Percentiles rank a stretch among this genome's conserved stretches.
Conservation (phyloP, 2,888 invertebrate genomes). For the Biston stratarius region DNA sequence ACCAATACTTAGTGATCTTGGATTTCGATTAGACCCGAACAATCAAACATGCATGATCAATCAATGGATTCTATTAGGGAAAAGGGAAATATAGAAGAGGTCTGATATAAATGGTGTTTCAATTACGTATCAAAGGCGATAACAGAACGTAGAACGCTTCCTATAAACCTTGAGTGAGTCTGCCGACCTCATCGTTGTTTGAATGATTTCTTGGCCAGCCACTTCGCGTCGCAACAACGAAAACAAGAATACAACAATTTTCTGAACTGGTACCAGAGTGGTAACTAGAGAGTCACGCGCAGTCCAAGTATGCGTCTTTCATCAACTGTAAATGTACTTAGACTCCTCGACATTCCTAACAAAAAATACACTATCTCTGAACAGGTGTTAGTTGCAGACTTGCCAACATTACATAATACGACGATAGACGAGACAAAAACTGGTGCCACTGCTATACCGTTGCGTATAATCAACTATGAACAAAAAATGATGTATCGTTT, state of each 20-base stretch:
- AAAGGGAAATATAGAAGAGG: conserved; percentile 44
- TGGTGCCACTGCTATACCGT: conserved; percentile 27
- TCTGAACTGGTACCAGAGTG: neutral
- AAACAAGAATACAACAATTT: conserved; percentile 41
- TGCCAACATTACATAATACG: conserved; percentile 39
- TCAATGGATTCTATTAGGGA: conserved; percentile 27
- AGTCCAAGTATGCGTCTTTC: conserved; percentile 41
- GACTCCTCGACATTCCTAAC: conserved; percentile 35
- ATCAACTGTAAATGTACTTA: conserved; percentile 28
- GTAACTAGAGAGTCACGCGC: conserved; percentile 19
- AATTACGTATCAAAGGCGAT: conserved; percentile 46
- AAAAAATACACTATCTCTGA: conserved; percentile 41
- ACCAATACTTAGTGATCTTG: conserved; percentile 10
- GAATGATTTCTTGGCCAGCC: conserved; percentile 54
- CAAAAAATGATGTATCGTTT: conserved; percentile 24
- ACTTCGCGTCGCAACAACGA: conserved; percentile 50
- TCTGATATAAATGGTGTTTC: conserved; percentile 45
- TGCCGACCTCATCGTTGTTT: conserved; percentile 60
- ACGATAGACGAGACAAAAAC: conserved; percentile 37
- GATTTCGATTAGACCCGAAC: conserved; percentile 16
- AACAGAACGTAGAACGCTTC: conserved; percentile 54
- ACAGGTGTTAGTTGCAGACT: conserved; percentile 31
- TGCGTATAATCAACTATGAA: conserved; percentile 15
- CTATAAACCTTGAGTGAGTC: conserved; percentile 63
- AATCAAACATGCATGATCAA: conserved; percentile 30